Conservation (phyloP, 2,797 vertebrate species). For the Gymnodraco acuticeps region DNA sequence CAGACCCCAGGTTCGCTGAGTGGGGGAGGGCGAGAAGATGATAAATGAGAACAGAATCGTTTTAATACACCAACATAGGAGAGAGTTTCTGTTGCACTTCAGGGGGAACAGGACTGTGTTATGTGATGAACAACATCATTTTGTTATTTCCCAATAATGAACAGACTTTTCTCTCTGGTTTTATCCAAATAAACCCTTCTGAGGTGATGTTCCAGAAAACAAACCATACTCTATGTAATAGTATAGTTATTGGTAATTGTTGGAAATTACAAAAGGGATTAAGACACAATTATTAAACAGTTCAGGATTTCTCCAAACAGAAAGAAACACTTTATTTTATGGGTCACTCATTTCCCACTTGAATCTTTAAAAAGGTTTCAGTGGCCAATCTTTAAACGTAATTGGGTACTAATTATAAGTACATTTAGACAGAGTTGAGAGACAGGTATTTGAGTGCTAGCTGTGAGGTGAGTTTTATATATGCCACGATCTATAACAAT, state of each 20-base stretch:
- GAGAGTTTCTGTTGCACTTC: not conserved
- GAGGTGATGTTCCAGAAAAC: not conserved
- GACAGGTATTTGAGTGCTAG: too few species aligned
- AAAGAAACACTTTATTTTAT: constrained; percentile 1
- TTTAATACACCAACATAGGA: not conserved
- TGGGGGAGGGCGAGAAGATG: constrained; percentile 34
- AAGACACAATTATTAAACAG: not conserved
- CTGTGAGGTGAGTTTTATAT: too few species aligned
- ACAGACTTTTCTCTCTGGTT: not conserved
- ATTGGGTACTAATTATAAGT: too few species aligned
- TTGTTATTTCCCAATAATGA: not conserved
- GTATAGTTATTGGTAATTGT: not conserved
- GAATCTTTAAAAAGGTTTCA: too few species aligned
- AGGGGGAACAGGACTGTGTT: not conserved
- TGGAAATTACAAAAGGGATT: not conserved
- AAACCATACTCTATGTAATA: too few species aligned
- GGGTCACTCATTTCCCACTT: not conserved
- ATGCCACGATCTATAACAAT: too few species aligned
- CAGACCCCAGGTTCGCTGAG: constrained; percentile 54
- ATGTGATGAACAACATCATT: not conserved
- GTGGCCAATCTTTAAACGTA: too few species aligned
- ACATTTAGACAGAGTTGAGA: too few species aligned
- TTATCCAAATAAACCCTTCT: not conserved
- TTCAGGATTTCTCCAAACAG: not conserved
- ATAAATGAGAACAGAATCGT: constrained; percentile 8